Evolutionary conservation across 2,888 invertebrate genomes (phyloP), one percentile per base, ranked within the genome.

Genomic region (Sturmia bella): DNA sequence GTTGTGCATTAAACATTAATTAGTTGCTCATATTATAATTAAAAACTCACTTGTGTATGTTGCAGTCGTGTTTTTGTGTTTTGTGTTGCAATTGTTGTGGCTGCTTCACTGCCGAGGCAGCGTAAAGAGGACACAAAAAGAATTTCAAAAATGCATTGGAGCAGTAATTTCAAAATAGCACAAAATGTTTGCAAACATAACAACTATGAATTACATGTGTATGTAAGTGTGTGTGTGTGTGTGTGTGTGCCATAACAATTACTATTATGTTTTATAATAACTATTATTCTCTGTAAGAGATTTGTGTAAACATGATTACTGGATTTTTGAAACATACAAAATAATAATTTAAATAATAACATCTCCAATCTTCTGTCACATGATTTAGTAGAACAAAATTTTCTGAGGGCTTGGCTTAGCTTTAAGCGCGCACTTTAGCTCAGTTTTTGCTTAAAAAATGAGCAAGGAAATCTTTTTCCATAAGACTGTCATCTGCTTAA

Each of bases 1-100:
- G 85, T 50, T 74, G 56, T 61, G 57, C 76, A 79, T 84, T 83
- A 84, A 85, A 77, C 76, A 83, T 85, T 84, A 84, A 85, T 84
- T 80, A 83, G 78, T 80, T 78, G 74, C 78, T 68, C 52, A 76
- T 78, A 83, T 84, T 83, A 83, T 83, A 84, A 83, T 85, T 83
- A 85, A 84, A 85, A 84, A 83, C 84, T 83, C 84, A 83, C 83
- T 84, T 73, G 83, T 72, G 79, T 77, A 50, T 83, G 61, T 79
- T 39, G 78, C 45, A 37, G 3, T 39, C 17, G n/a, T 50, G 13
- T 43, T 59, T n/a, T 17, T 48, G 54, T 64, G n/a, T n/a, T n/a
- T n/a, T n/a, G n/a, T 74, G n/a, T 52, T 32, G 37, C 12, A 54
- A 48, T 32, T 57, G 13, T 48, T 39, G 21, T 32, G 43, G n/a